Evolutionary conservation across 2,888 invertebrate species (phyloP).

Genomic region (Platycheirus albimanus): DNA sequence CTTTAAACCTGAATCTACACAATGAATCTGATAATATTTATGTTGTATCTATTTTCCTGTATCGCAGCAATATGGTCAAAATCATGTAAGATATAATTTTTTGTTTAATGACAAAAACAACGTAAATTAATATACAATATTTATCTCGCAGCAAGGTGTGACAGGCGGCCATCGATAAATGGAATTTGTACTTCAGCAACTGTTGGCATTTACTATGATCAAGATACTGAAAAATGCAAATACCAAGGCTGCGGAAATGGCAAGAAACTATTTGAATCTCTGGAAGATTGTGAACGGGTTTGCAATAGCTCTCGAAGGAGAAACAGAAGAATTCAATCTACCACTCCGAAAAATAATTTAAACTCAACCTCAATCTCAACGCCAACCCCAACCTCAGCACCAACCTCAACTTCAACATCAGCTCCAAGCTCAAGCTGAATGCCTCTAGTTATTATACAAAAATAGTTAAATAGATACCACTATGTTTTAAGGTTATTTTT

Average conservation of each 20-base stretch:
- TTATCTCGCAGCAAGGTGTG: slow-evolving; percentile 77
- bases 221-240: slow-evolving; percentile 79
- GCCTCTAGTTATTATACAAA: not conserved
- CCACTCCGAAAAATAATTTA: slow-evolving; percentile 19
- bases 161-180: slow-evolving; percentile 78
- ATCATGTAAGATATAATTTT: slow-evolving; percentile 67
- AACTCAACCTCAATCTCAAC: not conserved
- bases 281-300: slow-evolving; percentile 80
- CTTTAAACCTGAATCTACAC: slow-evolving; percentile 1
- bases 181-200: slow-evolving; percentile 79
- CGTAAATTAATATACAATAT: no score
- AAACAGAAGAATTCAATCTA: slow-evolving; percentile 37
- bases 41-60: slow-evolving; percentile 73
- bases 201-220: slow-evolving; percentile 79
- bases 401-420: no score
- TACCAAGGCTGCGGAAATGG: slow-evolving; percentile 79
- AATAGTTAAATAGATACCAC: not conserved
- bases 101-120: no score
- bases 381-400: no score
- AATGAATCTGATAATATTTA: slow-evolving; percentile 72
- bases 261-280: slow-evolving; percentile 77
- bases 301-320: slow-evolving; percentile 79
- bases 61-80: slow-evolving; percentile 54
- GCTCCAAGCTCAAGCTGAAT: slow-evolving; percentile 10
- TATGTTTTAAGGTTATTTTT: not conserved